Percentiles rank a stretch among this genome's conserved stretches.
Evolutionary conservation across 2,113 vertebrate species (phyloP).

Genomic region (Chunga burmeisteri): DNA sequence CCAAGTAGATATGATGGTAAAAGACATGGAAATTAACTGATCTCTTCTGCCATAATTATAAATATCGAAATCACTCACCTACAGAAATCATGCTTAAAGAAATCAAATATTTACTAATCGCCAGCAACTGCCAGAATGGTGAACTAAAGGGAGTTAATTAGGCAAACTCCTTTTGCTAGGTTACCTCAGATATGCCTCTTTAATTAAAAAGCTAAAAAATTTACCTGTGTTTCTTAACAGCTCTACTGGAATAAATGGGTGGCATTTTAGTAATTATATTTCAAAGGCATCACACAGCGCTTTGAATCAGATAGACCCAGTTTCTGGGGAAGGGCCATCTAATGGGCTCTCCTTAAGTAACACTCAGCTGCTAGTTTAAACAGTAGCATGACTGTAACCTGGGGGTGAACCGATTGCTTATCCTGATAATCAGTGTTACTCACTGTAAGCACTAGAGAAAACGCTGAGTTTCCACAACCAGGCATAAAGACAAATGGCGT

Average conservation of each 20-base stretch:
- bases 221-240: not conserved
- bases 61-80: not conserved
- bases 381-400: not conserved
- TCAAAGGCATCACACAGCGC: not conserved
- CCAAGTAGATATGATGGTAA: not conserved
- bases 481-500: accelerated
- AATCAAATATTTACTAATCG: not conserved
- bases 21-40: not conserved
- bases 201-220: constrained; percentile 31
- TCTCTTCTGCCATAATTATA: not conserved
- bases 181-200: constrained; percentile 5
- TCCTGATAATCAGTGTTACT: not conserved
- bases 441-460: not conserved
- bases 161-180: not conserved
- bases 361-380: not conserved
- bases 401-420: not conserved
- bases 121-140: not conserved
- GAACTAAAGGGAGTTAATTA: constrained; percentile 28
- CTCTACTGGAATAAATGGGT: not conserved
- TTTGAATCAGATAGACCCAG: not conserved
- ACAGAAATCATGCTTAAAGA: not conserved
- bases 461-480: accelerated
- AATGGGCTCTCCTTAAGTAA: not conserved
- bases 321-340: not conserved
- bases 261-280: not conserved